Evolutionary conservation across 2,888 invertebrate genomes (phyloP), one percentile per base, ranked within the genome.

Genomic region (Andrena haemorrhoa): DNA sequence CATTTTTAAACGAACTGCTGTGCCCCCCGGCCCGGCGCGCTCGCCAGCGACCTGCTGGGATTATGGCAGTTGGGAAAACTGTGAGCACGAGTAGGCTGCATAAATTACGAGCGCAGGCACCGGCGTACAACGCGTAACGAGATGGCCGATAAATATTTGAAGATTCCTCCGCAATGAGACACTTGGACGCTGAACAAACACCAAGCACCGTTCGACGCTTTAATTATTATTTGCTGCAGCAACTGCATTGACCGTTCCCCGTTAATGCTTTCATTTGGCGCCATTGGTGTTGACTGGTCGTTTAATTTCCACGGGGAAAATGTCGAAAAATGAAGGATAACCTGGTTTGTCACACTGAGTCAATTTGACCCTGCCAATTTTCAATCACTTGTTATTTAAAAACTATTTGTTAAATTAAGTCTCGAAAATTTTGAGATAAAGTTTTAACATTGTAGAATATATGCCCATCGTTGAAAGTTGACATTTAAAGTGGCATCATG

Each of bases 61-160:
- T 73, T 69, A 69, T 49, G 29, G 5, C 33, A 41, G 49, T 41
- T 23, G 61, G 26, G 31, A 29, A 41, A 75, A 23, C 31, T 33
- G 49, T 1, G 16, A 33, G 41, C 8, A 51, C 26, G 65, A 79
- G 68, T 49, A 51, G 41, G 47, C 31, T 29, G 72, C 63, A 72
- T 64, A 69, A 73, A 81, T 73, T 66, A 68, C 66, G n/a, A 51
- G 49, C 31, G 16, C 26, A 23, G 49, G 79, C 53, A 64, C 31
- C 33, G 31, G 2, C 29, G 61, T 61, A 29, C 33, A 61, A 65
- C 53, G 79, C 47, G 66, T 60, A 56, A 63, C 56, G 66, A 49
- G 60, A 80, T 56, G 61, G 26, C 56, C 56, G 31, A 79, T 80
- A 80, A 79, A 80, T 72, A 79, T 79, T 79, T 79, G 61, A 80